Percentiles rank a stretch among this genome's conserved stretches.
Evolutionary conservation across 2,888 invertebrate species (phyloP).

Genomic region (Andrena trimmerana): DNA sequence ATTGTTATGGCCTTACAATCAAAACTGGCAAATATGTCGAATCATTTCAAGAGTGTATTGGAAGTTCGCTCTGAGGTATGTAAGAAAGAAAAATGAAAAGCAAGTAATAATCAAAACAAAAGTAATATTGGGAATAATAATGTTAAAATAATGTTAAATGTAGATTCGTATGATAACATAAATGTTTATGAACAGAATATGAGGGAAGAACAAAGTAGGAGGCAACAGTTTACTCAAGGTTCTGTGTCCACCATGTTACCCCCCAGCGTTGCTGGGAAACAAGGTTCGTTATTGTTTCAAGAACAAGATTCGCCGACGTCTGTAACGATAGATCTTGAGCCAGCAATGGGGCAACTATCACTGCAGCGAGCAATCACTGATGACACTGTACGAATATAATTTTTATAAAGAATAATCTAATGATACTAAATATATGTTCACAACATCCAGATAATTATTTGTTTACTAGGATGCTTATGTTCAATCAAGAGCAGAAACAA

Average conservation of each 20-base stretch:
- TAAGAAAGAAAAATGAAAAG: slow-evolving; percentile 7
- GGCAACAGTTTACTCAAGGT: slow-evolving; percentile 95
- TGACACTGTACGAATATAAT: slow-evolving; percentile 77
- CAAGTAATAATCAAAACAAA: too few species aligned
- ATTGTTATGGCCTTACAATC: slow-evolving; percentile 97
- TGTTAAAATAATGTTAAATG: neutral
- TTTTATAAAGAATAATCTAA: slow-evolving; percentile 4
- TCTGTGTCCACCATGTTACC: slow-evolving; percentile 88
- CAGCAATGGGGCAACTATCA: slow-evolving; percentile 85
- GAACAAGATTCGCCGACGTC: slow-evolving; percentile 79
- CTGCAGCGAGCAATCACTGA: slow-evolving; percentile 83
- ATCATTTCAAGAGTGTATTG: slow-evolving; percentile 98
- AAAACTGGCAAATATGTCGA: slow-evolving; percentile 98
- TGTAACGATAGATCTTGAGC: slow-evolving; percentile 95
- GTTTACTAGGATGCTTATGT: slow-evolving; percentile 91
- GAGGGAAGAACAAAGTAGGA: slow-evolving; percentile 96
- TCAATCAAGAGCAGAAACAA: slow-evolving; percentile 97
- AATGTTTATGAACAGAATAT: slow-evolving; percentile 88
- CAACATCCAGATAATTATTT: neutral
- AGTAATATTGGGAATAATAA: neutral
- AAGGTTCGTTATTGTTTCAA: slow-evolving; percentile 83
- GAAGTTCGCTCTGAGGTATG: slow-evolving; percentile 97
- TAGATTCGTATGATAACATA: neutral
- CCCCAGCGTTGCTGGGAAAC: slow-evolving; percentile 87
- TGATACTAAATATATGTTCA: neutral